Conservation (phyloP, 2,888 invertebrate genomes). For the Eristalis tenax region DNA sequence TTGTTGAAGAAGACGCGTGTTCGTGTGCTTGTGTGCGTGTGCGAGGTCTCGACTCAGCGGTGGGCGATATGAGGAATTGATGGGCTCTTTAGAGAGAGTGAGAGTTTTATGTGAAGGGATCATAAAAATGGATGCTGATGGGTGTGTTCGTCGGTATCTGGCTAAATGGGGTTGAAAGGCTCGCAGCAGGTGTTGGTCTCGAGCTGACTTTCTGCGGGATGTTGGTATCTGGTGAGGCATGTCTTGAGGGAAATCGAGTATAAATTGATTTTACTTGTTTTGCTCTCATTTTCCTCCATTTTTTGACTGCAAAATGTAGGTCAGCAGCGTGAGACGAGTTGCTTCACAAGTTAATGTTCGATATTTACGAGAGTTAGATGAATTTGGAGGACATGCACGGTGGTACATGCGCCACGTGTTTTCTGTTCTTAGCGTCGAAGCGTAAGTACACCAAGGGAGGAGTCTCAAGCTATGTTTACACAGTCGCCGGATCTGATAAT, state of each 20-base stretch:
- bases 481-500: too few species aligned
- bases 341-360: too few species aligned
- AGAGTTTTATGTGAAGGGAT: slow-evolving; percentile 23
- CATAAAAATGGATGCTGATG: slow-evolving; percentile 2
- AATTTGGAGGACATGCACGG: too few species aligned
- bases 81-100: slow-evolving; percentile 20
- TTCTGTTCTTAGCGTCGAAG: too few species aligned
- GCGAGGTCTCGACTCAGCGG: neutral
- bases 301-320: too few species aligned
- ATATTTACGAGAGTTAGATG: too few species aligned
- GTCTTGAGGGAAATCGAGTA: neutral
- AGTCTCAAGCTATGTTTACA: too few species aligned
- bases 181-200: neutral
- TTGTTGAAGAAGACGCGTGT: slow-evolving; percentile 5
- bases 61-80: slow-evolving; percentile 29
- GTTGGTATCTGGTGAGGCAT: neutral
- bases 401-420: too few species aligned
- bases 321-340: too few species aligned
- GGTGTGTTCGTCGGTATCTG: neutral
- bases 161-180: neutral
- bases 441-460: too few species aligned
- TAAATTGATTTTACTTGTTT: neutral
- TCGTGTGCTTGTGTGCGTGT: neutral
- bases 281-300: neutral
- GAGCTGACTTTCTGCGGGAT: neutral